phyloP scores from a whole-genome alignment of 2,797 vertebrate genomes.

The Sphaeramia orbicularis region DNA sequence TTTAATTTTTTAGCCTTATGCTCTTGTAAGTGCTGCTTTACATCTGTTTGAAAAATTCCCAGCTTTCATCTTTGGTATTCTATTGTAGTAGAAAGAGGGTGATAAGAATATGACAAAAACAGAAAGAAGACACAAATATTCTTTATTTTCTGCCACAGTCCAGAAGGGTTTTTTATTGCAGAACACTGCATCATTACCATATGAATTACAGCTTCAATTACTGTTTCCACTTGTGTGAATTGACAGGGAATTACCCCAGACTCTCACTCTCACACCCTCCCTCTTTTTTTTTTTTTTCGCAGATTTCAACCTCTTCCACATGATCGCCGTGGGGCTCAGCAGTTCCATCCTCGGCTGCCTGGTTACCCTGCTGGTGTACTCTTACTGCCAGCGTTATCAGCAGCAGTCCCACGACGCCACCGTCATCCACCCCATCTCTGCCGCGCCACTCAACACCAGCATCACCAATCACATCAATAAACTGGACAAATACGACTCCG shows the following conservation, averaged over 20 bases:
- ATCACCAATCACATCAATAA: slow-evolving; percentile 99
- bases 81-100: not conserved
- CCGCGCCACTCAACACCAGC: slow-evolving; percentile 96
- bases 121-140: slow-evolving; percentile 10
- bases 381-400: slow-evolving; percentile 97
- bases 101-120: not conserved
- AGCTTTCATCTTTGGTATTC: not conserved
- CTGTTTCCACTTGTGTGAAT: slow-evolving; percentile 22
- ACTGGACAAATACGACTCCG: slow-evolving; percentile 96
- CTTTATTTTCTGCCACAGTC: not conserved
- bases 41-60: not conserved
- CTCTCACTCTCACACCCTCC: not conserved
- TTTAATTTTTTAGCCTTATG: not conserved
- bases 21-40: not conserved
- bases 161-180: slow-evolving; percentile 7
- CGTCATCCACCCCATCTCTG: slow-evolving; percentile 96
- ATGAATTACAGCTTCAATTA: slow-evolving; percentile 39
- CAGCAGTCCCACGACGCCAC: slow-evolving; percentile 96
- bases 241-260: slow-evolving; percentile 21
- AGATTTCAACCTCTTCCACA: slow-evolving; percentile 99
- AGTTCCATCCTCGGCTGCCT: slow-evolving; percentile 97
- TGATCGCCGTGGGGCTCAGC: slow-evolving; percentile 96
- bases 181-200: slow-evolving; percentile 27
- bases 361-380: slow-evolving; percentile 94
- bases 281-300: slow-evolving; percentile 15